Percentiles rank a stretch among this genome's conserved stretches.
phyloP scores from a whole-genome alignment of 1,140 invertebrate species.

The Neomicropteryx cornuta region DNA sequence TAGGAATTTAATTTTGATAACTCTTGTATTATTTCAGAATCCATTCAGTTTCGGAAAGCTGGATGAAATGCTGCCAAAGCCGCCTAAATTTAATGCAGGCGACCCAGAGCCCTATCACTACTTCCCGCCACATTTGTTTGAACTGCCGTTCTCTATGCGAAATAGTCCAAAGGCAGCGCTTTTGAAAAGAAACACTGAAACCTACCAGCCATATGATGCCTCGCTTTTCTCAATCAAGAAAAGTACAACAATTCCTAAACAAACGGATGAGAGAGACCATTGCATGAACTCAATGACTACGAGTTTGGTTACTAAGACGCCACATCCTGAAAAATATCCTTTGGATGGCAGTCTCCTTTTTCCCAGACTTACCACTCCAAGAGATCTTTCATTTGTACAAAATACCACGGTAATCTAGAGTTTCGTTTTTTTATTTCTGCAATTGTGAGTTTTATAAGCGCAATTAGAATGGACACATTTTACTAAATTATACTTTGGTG shows the following conservation, averaged over 20 bases:
- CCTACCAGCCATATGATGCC: constrained; percentile 13
- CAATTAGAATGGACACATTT: too few species aligned
- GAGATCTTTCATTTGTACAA: too few species aligned
- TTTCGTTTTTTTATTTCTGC: too few species aligned
- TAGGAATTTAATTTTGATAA: constrained; percentile 17
- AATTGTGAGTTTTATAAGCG: too few species aligned
- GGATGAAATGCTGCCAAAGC: constrained; percentile 32
- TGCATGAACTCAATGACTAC: too few species aligned
- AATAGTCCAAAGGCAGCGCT: constrained; percentile 7
- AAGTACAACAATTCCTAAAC: neutral
- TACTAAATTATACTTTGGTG: too few species aligned
- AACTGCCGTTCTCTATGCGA: constrained; percentile 27
- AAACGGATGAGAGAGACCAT: neutral
- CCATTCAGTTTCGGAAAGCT: constrained; percentile 35
- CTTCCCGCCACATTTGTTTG: constrained; percentile 33
- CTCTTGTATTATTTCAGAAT: constrained; percentile 22
- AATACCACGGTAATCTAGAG: too few species aligned
- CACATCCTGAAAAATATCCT: too few species aligned
- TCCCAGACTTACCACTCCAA: too few species aligned
- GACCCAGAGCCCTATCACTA: constrained; percentile 35
- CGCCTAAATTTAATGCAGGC: constrained; percentile 21
- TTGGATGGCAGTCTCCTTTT: too few species aligned
- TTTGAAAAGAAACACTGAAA: constrained; percentile 28
- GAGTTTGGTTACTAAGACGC: too few species aligned
- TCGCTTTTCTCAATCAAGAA: neutral